Percentiles rank a stretch among this genome's conserved stretches.
phyloP scores from a whole-genome alignment of 2,888 invertebrate genomes.

The Diplolepis rosae region DNA sequence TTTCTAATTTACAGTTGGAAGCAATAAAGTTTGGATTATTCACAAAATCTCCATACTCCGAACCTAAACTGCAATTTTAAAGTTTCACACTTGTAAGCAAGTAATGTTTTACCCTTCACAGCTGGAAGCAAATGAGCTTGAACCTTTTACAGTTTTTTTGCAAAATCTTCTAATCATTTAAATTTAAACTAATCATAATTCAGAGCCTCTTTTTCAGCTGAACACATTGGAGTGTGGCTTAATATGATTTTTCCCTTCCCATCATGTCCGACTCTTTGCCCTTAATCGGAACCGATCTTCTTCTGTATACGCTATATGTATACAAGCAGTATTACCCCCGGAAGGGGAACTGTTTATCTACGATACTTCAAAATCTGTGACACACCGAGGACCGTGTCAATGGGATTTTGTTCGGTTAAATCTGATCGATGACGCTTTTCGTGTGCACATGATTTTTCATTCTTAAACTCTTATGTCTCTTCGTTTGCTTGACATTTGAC shows the following conservation, averaged over 20 bases:
- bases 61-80: no score
- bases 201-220: background rate
- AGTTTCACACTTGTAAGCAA: no score
- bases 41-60: no score
- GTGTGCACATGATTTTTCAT: slow-evolving; percentile 14
- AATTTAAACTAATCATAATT: no score
- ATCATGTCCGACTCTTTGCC: background rate
- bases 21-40: no score
- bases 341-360: background rate
- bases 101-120: no score
- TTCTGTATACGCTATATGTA: background rate
- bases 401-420: slow-evolving; percentile 13
- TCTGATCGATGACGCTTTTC: slow-evolving; percentile 4
- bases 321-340: slow-evolving; percentile 2
- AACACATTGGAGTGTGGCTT: no score
- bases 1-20: no score
- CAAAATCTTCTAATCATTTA: no score
- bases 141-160: no score
- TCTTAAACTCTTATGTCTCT: background rate
- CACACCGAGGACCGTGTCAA: background rate
- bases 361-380: slow-evolving; percentile 10
- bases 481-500: slow-evolving; percentile 1
- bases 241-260: background rate
- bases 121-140: no score
- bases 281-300: background rate